Base-by-base conservation (phyloP, 2,113 vertebrate genomes). In the Dissostichus mawsoni region DNA sequence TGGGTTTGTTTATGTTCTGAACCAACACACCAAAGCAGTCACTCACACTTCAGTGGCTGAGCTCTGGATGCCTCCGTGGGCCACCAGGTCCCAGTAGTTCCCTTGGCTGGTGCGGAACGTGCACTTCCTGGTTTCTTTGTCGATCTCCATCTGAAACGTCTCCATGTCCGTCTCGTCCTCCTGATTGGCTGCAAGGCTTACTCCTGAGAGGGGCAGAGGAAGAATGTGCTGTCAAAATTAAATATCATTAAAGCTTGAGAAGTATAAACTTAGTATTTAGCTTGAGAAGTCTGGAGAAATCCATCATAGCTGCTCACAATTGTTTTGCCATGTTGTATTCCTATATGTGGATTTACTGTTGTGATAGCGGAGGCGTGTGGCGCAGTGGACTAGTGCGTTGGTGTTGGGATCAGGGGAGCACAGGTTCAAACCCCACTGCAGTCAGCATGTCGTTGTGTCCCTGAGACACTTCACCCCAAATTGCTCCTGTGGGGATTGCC, bases 101-200 rank as follows among this genome's bases (percentile, higher is more conserved):
- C 98, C 97, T 0, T 95, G 93, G 87, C 96, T 96, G 91, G 96
- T 96, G 76, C 97, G 96, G 69, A 99, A 97, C 58, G 94, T 96
- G 74, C 96, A 98, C 88, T 96, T 97, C 90, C 92, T 96, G 75
- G 94, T 98, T 64, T 98, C 96, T 1, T 90, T 95, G 91, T 98
- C 96, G 2, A 97, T 96, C 86, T 99, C 97, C 96, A 99, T 97
- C 94, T 99, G 96, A 95, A 98, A 99, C 1, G 97, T 99, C 92
- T 99, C 98, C 1, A 95, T 96, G 92, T 97, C 96, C n/a, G 97
- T 96, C 90, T 98, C 97, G 68, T 98, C 97, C 0, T 99, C 98
- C 91, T 99, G 98, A 95, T 99, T 99, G 74, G 98, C 98, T 0
- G 97, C 97, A 33, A 99, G 94, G 1, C 97, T 98, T 76, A 98